Base-by-base conservation (phyloP, 1,140 invertebrate species). In the Camponotus floridanus region DNA sequence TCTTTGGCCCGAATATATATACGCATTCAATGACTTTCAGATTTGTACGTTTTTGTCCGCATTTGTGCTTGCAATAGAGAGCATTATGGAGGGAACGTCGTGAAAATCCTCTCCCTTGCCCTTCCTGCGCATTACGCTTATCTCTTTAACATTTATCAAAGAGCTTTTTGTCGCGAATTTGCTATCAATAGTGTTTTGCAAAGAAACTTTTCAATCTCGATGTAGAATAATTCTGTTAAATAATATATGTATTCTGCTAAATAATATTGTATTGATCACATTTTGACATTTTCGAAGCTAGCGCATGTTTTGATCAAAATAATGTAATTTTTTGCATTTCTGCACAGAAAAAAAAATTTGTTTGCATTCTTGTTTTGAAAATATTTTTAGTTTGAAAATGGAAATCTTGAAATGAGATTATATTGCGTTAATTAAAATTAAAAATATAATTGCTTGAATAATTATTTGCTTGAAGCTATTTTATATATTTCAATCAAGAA, bases 81-180 rank as follows among this genome's bases (percentile, higher is more conserved):
- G 26, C 55, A 61, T 73, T 83, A 74, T 73, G 79, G 39, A 71
- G 45, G 42, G 9, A 74, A 26, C 68, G 68, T 42, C 55, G n/a
- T 33, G 39, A 42, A 45, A 74, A 83, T 62, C 61, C 67, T 26
- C 26, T 26, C 39, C 13, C 45, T 48, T 11, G 11, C 15, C 15
- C 13, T 51, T 15, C 15, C 5, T 55, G n/a, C 65, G 57, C 55
- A 57, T 83, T 73, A 51, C 39, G 79, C 55, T 83, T 83, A 83
- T 83, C 79, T 83, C 55, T 83, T 83, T 74, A 26, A 83, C 79
- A 83, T 83, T 83, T 83, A 83, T 83, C 68, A 83, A 13, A 26
- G 21, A 83, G 36, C 39, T 76, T 78, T 61, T 85, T 85, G 62
- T 31, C 33, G 18, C 31, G 33, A 85, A 21, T 64, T 57, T 45